Base-by-base conservation (phyloP, 1,140 invertebrate genomes). In the Plodia interpunctella region DNA sequence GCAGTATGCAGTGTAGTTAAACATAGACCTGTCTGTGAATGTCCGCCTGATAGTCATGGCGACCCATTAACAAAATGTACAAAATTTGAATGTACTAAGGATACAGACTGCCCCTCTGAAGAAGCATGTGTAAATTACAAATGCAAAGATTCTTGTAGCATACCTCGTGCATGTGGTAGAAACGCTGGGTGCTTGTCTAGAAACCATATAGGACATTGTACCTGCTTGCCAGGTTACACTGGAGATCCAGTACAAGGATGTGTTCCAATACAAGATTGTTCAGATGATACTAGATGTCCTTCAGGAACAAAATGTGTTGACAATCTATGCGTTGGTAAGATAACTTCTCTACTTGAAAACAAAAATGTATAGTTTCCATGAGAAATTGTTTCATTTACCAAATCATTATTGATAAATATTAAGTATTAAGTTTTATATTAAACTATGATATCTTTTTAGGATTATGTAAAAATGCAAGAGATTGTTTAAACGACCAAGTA, bases 231-330 rank as follows among this genome's bases (percentile, higher is more conserved):
- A 15, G 96, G 96, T 17, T 95, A 93, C 59, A 96, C 96, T 9
- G 96, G 97, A 52, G 95, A 97, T 88, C 95, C 97, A 15, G 93
- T 94, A 59, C 89, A 96, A 28, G 96, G 96, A 9, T 97, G 96
- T 76, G 93, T 95, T 35, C 91, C 92, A 3, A 90, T 96, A 32
- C 94, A 96, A 65, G 96, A 95, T 70, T 97, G 96, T 77, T 93
- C 92, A 52, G 83, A 87, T 66, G 95, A 97, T 57, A 92, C 85
- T 18, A 95, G 96, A 70, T 97, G 96, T 76, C 93, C 95, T 6
- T 92, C 94, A 5, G 94, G 95, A 32, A 95, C 95, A 8, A 93
- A 94, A 70, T 97, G 96, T 72, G 92, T 94, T 21, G 94, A 94
- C 58, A 96, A 96, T 44, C 92, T 97, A 60, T 97, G 96, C 68